Evolutionary conservation across 2,888 invertebrate species (phyloP), one percentile per base, ranked within the genome.

Genomic region (Mantis religiosa): DNA sequence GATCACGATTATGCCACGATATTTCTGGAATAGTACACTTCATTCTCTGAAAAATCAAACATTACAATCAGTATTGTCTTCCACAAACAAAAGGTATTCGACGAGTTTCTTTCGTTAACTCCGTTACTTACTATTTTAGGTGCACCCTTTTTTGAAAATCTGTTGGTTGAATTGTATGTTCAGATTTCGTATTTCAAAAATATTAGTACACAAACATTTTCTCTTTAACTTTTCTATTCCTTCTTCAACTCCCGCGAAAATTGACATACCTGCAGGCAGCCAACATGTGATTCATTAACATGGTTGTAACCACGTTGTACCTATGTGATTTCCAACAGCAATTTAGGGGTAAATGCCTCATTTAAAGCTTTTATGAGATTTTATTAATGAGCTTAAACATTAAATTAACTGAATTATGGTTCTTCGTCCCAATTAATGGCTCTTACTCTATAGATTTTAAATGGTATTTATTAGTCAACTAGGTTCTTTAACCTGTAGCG

Each of bases 21-120:
- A 99, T 99, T 95, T 99, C 98, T 14, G 99, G 99, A 90, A 98
- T 98, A 89, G 96, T 96, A 92, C 98, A 98, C 95, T 98, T 98
- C 99, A 99, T 99, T 85, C 15, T 28, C 81, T 81, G 54, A 20
- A 54, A 86, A 81, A 41, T 41, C 8, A 9, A 47, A 85, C 27
- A 27, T 8, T 14, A 71, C 28, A 28, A 6, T 71, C 6, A 71
- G 25, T 25, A 71, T 1, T 20, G 20, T 25, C 54, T 71, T 71
- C 20, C 15, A 71, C 20, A 71, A 2, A 71, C 54, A 14, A 54
- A 47, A 54, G 15, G 14, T 71, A 71, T 83, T 20, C 27, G 27
- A 83, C 0, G 1, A 14, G 1, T 15, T 28, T 1, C 28, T 15
- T 27, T 83, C 14, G 14, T 25, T 83, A 71, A 1, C 25, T 71